A percentile compares a stretch with the other conserved stretches of the same genome.
These are phyloP conservation scores for Diorhabda carinulata DNA, from an alignment of 1,140 invertebrate genomes.

Conservation along the genomic window DNA sequence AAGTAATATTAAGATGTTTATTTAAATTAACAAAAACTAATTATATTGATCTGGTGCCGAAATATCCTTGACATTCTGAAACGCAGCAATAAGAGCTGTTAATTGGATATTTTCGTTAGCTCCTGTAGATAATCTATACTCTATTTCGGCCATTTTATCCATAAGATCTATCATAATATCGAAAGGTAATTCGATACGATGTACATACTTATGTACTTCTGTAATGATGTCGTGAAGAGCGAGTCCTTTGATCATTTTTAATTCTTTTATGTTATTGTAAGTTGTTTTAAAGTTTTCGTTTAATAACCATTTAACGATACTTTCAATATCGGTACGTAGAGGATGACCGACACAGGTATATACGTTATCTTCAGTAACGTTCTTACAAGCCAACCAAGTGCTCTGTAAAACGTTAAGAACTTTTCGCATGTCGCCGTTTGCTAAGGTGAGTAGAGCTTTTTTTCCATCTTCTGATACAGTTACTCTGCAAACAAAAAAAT, in stretches of 20 bases:
- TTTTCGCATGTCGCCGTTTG: constrained; percentile 97
- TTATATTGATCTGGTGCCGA: constrained; percentile 18
- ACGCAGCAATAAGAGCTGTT: constrained; percentile 74
- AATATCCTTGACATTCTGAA: constrained; percentile 65
- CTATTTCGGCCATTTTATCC: constrained; percentile 78
- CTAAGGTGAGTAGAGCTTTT: constrained; percentile 83
- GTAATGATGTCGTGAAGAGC: constrained; percentile 87
- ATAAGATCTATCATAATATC: constrained; percentile 69
- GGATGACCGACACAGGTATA: constrained; percentile 97
- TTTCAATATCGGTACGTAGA: constrained; percentile 81
- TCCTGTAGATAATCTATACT: constrained; percentile 71
- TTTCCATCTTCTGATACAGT: constrained; percentile 86
- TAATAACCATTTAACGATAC: constrained; percentile 83
- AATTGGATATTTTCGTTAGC: constrained; percentile 81
- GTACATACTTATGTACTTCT: constrained; percentile 80
- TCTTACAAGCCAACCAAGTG: constrained; percentile 71
- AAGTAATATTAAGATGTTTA: too few species aligned
- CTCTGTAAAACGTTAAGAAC: constrained; percentile 95
- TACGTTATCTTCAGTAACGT: constrained; percentile 87
- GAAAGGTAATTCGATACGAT: constrained; percentile 79
- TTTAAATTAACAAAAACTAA: background rate
- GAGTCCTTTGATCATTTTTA: constrained; percentile 83
- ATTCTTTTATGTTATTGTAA: constrained; percentile 77
- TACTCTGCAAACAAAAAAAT: constrained; percentile 58
- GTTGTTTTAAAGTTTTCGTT: constrained; percentile 78